Base-by-base conservation (phyloP, 2,888 invertebrate genomes). In the Stegophylla sp. region DNA sequence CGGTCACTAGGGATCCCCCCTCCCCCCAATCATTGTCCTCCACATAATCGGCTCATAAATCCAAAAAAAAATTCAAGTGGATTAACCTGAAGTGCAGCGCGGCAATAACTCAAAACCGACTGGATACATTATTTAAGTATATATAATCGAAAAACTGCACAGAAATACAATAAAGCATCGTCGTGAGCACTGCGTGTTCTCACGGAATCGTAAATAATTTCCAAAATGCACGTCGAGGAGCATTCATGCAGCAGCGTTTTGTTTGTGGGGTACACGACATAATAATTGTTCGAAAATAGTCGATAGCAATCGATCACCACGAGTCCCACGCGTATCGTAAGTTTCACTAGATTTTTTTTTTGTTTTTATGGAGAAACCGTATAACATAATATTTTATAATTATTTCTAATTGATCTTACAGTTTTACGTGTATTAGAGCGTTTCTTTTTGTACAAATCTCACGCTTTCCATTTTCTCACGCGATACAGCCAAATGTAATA, bases 11-110 rank as follows among this genome's bases (percentile, higher is more conserved):
- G 10, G 59, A 17, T 1, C 26, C 5, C 69, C 17, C 26, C 26
- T 26, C 56, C 23, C 12, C 15, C 15, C 28, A 15, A 2, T 4
- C 28, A 3, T 10, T 0, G 34, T 15, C 41, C 56, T 12, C 17
- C 15, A 5, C 15, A 51, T 43, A 56, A 43, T 72, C 56, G 53
- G 72, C 20, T 61, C 59, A 17, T 73, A 73, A 67, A 72, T 43
- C 28, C 45, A 28, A 48, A 48, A 74, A 48, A 5, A 61, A 15
- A 45, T 48, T 74, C 73, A 74, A 74, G 61, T 48, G 61, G 61
- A 74, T 73, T 53, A 59, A 26, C 17, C 56, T 28, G 61, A 61
- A 61, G 61, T 61, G 28, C n/a, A n/a, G 28, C n/a, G 28, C 15
- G 26, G 26, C 45, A 59, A 72, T 56, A 73, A 73, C 59, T 59